phyloP scores from a whole-genome alignment of 2,797 vertebrate genomes.

The Brachymystax lenok region DNA sequence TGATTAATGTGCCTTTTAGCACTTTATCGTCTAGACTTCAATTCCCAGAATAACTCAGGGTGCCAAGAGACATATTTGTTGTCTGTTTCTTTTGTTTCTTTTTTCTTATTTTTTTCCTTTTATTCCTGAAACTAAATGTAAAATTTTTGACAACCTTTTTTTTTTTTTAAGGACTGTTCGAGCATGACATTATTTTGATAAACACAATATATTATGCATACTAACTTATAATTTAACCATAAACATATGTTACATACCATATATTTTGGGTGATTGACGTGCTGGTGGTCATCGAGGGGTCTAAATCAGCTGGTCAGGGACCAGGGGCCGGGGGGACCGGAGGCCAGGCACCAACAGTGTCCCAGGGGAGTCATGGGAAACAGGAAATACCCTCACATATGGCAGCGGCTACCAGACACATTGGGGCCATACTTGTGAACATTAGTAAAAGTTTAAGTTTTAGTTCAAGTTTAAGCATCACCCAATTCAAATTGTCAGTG shows the following conservation, averaged over 20 bases:
- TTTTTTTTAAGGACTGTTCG: not conserved
- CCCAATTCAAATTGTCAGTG: no score
- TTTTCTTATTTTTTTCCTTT: no score
- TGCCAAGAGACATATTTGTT: slow-evolving; percentile 45
- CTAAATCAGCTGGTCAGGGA: slow-evolving; percentile 31
- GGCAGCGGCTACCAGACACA: slow-evolving; percentile 33
- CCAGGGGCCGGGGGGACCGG: not conserved
- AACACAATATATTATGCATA: not conserved
- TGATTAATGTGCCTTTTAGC: slow-evolving; percentile 60
- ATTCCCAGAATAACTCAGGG: slow-evolving; percentile 58
- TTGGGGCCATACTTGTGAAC: slow-evolving; percentile 1
- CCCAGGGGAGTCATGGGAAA: slow-evolving; percentile 53
- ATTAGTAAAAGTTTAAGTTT: no score
- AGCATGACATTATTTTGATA: not conserved
- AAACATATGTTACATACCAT: not conserved
- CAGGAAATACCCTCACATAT: slow-evolving; percentile 52
- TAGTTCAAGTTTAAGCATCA: no score
- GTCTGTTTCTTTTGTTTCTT: slow-evolving; percentile 22
- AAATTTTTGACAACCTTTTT: not conserved
- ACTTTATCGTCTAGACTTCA: slow-evolving; percentile 57
- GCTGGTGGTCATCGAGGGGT: slow-evolving; percentile 1
- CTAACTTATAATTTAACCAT: not conserved
- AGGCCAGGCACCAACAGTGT: slow-evolving; percentile 18
- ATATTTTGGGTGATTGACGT: not conserved
- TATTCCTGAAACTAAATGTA: not conserved